Base-by-base conservation (phyloP, 2,113 vertebrate genomes). In the Cyphomyrus plagiostoma region DNA sequence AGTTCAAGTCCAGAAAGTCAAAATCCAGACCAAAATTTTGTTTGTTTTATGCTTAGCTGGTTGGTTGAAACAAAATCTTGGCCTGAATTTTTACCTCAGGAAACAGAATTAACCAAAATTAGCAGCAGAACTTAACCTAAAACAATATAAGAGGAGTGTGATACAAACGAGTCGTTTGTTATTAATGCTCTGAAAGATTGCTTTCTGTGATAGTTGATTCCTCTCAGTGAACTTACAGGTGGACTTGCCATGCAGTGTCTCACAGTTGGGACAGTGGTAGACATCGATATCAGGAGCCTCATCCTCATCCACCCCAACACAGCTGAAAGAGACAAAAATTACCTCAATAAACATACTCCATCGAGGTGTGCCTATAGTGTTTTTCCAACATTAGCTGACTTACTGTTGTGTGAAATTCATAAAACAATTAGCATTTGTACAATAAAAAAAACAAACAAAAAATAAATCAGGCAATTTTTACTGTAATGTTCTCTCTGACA, bases 251-350 rank as follows among this genome's bases (percentile, higher is more conserved):
- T 99, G 97, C 74, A 96, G 97, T 93, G 99, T 98, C 95, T 99
- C 98, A 49, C 98, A 99, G 93, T 99, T 99, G 0, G 98, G 98
- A 94, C 98, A 99, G 90, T 99, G 98, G 91, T 99, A 99, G 90
- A 99, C 97, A 93, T 99, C 98, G 0, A 99, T 99, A 58, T 99
- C 97, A 30, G 98, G 98, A 35, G 98, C 98, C 86, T 99, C 98
- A 48, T 99, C 98, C 93, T 99, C 98, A 93, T 99, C 98, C 90
- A 99, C 98, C 8, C 95, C 97, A 46, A 99, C 98, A 91, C 98
- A 99, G 94, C 98, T 99, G 96, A 88, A 94, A 95, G 0, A 88
- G 89, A 89, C 8, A 90, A 89, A 26, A 30, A 26, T 30, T 1
- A 30, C 3, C 26, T 30, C 30, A 70, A 70, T 30, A 70, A 70